Base-by-base conservation (phyloP, 1,140 invertebrate species). In the Sitodiplosis mosellana region DNA sequence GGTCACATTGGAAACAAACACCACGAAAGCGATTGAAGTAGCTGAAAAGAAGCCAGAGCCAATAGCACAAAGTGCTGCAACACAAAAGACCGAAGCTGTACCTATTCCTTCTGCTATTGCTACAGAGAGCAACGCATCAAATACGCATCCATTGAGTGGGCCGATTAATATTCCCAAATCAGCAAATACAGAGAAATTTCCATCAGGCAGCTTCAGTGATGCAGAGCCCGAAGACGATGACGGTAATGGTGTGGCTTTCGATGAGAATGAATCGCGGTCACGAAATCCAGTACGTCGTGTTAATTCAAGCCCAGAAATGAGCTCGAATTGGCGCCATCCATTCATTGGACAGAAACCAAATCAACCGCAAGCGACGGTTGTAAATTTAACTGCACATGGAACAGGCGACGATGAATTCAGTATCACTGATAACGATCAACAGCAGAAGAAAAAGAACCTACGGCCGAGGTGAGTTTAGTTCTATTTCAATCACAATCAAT, bases 301-400 rank as follows among this genome's bases (percentile, higher is more conserved):
- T 14, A 88, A 88, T 71, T 90, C 87, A 47, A 88, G 84, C 60
- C 86, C 87, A 2, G 86, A 90, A 70, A 89, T 91, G 85, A 83
- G 79, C 52, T 80, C 82, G 5, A 83, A 76, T 55, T 87, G 81
- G 82, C 83, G 84, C 59, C 77, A 80, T 66, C 73, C 78, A 17
- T 76, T 76, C 51, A 54, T 73, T 20, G 66, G 65, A 53, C 68
- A 69, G 59, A 68, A 69, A 27, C 64, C 65, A 50, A 44, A 43
- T 19, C 15, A n/a, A 43, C 17, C 20, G 7, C n/a, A 18, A 43
- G 3, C 17, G 17, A 18, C 17, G 2, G 36, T 14, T 33, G 37
- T 27, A 6, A 48, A 17, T 20, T 19, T 44, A 20, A 33, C 22
- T 2, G 38, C 15, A 45, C 2, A 33, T 37, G 40, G 47, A 14